phyloP scores from a whole-genome alignment of 2,797 vertebrate genomes.

The Tangara arthus region DNA sequence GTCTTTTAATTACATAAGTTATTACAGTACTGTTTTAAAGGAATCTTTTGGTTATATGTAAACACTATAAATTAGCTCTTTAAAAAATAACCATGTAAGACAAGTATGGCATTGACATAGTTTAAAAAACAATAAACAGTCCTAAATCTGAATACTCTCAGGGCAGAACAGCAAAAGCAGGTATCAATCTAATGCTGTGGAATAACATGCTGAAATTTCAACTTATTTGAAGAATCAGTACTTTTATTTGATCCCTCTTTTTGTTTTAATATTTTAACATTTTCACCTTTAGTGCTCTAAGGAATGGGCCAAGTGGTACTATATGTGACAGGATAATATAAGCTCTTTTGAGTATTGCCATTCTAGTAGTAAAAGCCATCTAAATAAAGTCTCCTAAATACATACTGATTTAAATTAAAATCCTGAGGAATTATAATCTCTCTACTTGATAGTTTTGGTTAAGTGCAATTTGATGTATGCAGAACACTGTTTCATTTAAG shows the following conservation, averaged over 20 bases:
- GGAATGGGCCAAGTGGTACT: conserved; percentile 38
- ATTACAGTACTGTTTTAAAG: conserved; percentile 72
- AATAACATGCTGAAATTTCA: conserved; percentile 51
- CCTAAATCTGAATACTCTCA: conserved; percentile 53
- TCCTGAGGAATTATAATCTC: conserved; percentile 76
- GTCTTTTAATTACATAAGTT: conserved; percentile 66
- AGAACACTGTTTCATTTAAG: conserved; percentile 74
- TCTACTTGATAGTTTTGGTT: conserved; percentile 72
- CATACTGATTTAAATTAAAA: conserved; percentile 66
- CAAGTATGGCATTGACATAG: conserved; percentile 49
- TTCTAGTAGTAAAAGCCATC: conserved; percentile 37
- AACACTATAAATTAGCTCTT: conserved; percentile 66
- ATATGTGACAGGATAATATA: conserved; percentile 22
- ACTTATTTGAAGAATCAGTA: conserved; percentile 30
- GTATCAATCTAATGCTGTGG: conserved; percentile 42
- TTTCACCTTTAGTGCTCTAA: conserved; percentile 41
- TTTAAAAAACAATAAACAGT: conserved; percentile 49
- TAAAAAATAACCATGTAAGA: conserved; percentile 74
- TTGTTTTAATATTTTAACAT: conserved; percentile 5
- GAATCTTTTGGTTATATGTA: conserved; percentile 64
- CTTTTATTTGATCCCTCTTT: conserved; percentile 19
- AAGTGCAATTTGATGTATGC: conserved; percentile 71
- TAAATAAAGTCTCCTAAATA: conserved; percentile 62
- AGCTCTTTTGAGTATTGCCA: conserved; percentile 18
- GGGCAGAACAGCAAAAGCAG: conserved; percentile 60